These are phyloP conservation scores for Argyresthia albistria DNA, from an alignment of 2,888 invertebrate genomes.

Conservation along the genomic window DNA sequence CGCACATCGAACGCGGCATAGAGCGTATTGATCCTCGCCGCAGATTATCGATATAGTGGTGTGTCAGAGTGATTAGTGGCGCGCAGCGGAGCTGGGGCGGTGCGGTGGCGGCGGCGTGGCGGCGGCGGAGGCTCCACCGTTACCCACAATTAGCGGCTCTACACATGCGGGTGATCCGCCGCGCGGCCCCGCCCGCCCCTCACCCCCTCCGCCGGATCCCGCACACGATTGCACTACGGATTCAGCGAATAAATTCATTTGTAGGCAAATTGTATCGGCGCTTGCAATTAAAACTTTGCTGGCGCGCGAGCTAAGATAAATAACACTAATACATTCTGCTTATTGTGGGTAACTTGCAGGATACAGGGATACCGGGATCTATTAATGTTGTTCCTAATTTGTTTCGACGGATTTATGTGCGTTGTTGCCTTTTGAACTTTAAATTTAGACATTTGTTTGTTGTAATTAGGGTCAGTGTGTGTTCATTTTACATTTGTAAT, in stretches of 20 bases:
- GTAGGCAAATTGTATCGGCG: slow-evolving; percentile 72
- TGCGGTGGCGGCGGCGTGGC: slow-evolving; percentile 5
- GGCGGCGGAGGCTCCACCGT: slow-evolving; percentile 26
- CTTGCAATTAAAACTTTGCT: slow-evolving; percentile 73
- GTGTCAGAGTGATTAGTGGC: background rate
- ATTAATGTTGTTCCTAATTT: slow-evolving; percentile 70
- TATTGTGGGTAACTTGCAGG: slow-evolving; percentile 65
- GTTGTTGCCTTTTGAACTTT: slow-evolving; percentile 51
- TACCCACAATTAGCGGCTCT: slow-evolving; percentile 65
- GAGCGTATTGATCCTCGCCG: too few relatives aligned
- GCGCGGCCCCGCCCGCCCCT: slow-evolving; percentile 31
- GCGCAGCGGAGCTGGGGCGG: slow-evolving; percentile 1
- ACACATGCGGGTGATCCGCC: slow-evolving; percentile 61
- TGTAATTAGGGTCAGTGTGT: slow-evolving; percentile 3
- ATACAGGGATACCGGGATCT: slow-evolving; percentile 50
- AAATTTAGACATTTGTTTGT: slow-evolving; percentile 43
- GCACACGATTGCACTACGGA: slow-evolving; percentile 59
- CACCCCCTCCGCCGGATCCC: slow-evolving; percentile 42
- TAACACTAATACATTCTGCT: slow-evolving; percentile 71
- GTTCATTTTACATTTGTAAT: too few relatives aligned
- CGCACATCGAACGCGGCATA: too few relatives aligned
- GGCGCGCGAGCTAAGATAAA: slow-evolving; percentile 69
- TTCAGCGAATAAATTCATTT: slow-evolving; percentile 71
- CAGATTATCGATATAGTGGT: background rate
- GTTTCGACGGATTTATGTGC: slow-evolving; percentile 57